Evolutionary conservation across 2,888 invertebrate species (phyloP), one percentile per base, ranked within the genome.

Genomic region (Hipparchia sbordonii): DNA sequence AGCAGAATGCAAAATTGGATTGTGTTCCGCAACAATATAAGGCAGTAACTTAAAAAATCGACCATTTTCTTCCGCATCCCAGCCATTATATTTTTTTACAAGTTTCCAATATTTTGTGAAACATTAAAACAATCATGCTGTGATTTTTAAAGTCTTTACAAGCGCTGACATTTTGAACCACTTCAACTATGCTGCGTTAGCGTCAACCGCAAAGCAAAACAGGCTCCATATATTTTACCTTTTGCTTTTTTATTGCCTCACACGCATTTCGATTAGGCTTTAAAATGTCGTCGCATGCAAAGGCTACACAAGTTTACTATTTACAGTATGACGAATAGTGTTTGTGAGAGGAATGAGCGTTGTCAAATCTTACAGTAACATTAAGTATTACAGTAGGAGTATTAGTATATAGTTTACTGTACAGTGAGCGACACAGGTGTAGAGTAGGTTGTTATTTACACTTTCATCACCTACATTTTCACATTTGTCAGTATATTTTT

Each of bases 361-460:
- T 71, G 71, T 66, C 71, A 74, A 74, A 75, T 67, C 76, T 78
- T 79, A 77, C 52, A 67, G 33, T 60, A 60, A n/a, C 13, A 67
- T 45, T 2, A 68, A 51, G 72, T 67, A 72, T 57, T 70, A 74
- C 67, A 72, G 59, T 70, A 76, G 62, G 56, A 70, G 45, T 74
- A 76, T 83, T 79, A 80, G 81, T 76, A 80, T 78, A 82, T 84
- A 87, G 77, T 81, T 84, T 83, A 82, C 87, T 89, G 85, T 90
- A 91, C 89, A 91, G 82, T 92, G 91, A 91, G 92, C 91, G 90
- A 90, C 89, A 88, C 91, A 91, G 91, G 91, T 91, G 91, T 89
- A 87, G 86, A 87, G 84, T 87, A 88, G 87, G 89, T 86, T 84
- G 81, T 84, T 90, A 91, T 90, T 82, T 90, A 91, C 89, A 91